Evolutionary conservation across 1,140 invertebrate species (phyloP).

Genomic region (Diachasmimorpha longicaudata): DNA sequence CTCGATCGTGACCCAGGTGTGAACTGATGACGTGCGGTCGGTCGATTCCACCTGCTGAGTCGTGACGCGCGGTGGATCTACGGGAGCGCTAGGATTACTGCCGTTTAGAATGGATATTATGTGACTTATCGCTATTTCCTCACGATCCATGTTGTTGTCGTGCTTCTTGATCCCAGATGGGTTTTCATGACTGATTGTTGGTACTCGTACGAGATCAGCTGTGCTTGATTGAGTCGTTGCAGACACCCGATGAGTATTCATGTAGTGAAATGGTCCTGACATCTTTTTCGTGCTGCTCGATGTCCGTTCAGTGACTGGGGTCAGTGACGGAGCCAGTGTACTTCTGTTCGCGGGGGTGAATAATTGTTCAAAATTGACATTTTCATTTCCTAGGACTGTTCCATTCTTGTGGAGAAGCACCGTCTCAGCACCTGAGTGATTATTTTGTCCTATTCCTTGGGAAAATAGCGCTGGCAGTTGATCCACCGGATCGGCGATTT

Average conservation of each 20-base stretch:
- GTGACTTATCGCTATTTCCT: slow-evolving; percentile 61
- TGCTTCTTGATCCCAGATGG: slow-evolving; percentile 54
- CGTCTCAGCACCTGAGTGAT: slow-evolving; percentile 70
- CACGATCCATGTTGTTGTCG: slow-evolving; percentile 49
- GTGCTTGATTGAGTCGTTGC: not conserved
- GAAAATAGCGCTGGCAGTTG: slow-evolving; percentile 53
- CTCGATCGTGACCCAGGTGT: slow-evolving; percentile 63
- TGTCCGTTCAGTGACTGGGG: not conserved
- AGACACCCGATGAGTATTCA: not conserved
- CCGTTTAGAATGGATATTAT: slow-evolving; percentile 74
- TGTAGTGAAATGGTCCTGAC: slow-evolving; percentile 11
- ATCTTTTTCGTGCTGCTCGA: not conserved
- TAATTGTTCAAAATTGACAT: slow-evolving; percentile 68
- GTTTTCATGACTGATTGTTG: slow-evolving; percentile 61
- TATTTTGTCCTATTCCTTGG: slow-evolving; percentile 46
- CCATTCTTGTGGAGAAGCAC: slow-evolving; percentile 71
- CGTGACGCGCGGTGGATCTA: not conserved
- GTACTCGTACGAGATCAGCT: slow-evolving; percentile 59
- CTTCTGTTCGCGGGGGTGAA: slow-evolving; percentile 43
- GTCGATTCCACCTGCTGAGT: slow-evolving; percentile 18
- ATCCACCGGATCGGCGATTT: slow-evolving; percentile 57
- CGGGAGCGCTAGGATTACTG: slow-evolving; percentile 56
- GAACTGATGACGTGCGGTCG: slow-evolving; percentile 48
- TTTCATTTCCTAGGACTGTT: slow-evolving; percentile 58
- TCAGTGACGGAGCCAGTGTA: not conserved